Percentiles rank a stretch among this genome's conserved stretches.
These are phyloP conservation scores for Perccottus glenii DNA, from an alignment of 2,113 vertebrate species.

Conservation along the genomic window DNA sequence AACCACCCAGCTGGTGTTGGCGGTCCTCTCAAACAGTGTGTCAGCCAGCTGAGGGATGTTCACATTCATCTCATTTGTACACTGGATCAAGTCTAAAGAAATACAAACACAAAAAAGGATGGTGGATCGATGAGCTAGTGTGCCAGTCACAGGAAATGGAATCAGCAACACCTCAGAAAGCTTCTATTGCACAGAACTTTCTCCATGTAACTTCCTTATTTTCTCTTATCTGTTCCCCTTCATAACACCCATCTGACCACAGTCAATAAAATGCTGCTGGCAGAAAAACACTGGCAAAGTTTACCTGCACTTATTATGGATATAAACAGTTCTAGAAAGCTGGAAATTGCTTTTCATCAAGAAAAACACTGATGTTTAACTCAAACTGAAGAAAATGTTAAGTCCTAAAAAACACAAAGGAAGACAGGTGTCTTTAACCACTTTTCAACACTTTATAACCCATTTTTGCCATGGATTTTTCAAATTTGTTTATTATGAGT, in stretches of 20 bases:
- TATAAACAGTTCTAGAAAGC: constrained; percentile 21
- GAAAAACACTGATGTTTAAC: background rate
- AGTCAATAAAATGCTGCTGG: constrained; percentile 6
- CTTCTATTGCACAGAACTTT: background rate
- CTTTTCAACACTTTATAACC: background rate
- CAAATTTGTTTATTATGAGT: no score
- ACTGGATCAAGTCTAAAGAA: constrained; percentile 91
- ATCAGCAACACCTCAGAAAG: background rate
- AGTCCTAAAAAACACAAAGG: background rate
- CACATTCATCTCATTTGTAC: constrained; percentile 94
- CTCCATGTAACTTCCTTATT: background rate
- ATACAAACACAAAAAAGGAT: background rate
- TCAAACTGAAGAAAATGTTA: background rate
- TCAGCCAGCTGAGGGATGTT: constrained; percentile 96
- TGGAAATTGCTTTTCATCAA: background rate
- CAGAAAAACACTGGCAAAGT: constrained; percentile 6
- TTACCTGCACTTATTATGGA: constrained; percentile 22
- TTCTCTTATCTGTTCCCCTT: constrained; percentile 2
- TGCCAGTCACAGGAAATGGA: background rate
- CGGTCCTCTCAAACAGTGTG: constrained; percentile 90
- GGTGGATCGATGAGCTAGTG: background rate
- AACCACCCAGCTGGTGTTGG: constrained; percentile 94
- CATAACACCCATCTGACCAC: background rate
- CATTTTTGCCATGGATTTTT: background rate
- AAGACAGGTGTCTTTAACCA: background rate